Conservation (phyloP, 2,888 invertebrate genomes). For the Nysson spinosus region DNA sequence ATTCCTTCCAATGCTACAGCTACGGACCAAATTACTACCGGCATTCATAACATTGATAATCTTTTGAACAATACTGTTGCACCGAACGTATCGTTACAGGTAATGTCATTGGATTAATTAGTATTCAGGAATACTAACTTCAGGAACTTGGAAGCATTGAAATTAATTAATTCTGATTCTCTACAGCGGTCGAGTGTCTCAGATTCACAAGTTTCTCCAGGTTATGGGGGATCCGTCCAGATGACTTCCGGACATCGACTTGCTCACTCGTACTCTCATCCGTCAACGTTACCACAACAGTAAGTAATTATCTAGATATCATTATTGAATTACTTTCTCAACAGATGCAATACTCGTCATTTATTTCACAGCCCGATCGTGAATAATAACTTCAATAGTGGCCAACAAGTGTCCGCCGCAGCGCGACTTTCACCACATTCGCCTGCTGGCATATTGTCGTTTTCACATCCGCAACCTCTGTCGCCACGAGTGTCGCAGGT, state of each 20-base stretch:
- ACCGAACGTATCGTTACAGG: constrained; percentile 92
- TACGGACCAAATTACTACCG: constrained; percentile 79
- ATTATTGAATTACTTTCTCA: not conserved
- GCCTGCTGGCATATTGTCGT: constrained; percentile 74
- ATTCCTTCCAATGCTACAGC: constrained; percentile 88
- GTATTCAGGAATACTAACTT: too few relatives aligned
- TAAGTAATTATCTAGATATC: constrained; percentile 50
- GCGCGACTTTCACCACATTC: constrained; percentile 81
- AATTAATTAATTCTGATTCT: too few relatives aligned
- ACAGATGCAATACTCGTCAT: not conserved
- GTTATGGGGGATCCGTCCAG: constrained; percentile 79
- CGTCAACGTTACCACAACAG: constrained; percentile 75
- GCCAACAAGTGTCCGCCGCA: constrained; percentile 76
- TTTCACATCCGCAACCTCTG: constrained; percentile 79
- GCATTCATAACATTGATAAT: constrained; percentile 87
- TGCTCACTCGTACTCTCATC: constrained; percentile 75
- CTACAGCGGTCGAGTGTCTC: constrained; percentile 78
- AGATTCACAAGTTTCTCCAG: constrained; percentile 82
- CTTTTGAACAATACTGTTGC: constrained; percentile 91
- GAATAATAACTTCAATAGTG: constrained; percentile 77
- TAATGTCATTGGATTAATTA: too few relatives aligned
- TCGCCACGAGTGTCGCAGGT: constrained; percentile 80
- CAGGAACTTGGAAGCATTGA: too few relatives aligned
- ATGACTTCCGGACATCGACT: constrained; percentile 76
- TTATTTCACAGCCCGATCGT: constrained; percentile 66